phyloP scores from a whole-genome alignment of 2,888 invertebrate species.

The Candidula unifasciata region DNA sequence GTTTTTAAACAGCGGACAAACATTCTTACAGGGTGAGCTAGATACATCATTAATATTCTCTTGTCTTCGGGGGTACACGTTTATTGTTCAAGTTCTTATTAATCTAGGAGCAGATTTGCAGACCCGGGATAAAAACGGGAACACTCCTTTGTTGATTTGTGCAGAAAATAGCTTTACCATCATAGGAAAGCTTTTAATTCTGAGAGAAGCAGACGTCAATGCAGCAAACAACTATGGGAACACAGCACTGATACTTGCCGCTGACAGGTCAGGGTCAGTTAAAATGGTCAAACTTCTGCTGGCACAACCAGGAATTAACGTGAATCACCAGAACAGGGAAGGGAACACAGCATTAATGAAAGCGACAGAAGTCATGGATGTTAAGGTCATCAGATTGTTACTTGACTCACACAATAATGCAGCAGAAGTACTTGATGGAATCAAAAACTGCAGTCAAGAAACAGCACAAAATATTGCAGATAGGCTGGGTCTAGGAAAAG shows the following conservation, averaged over 20 bases:
- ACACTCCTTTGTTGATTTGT: neutral
- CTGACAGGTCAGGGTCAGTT: neutral
- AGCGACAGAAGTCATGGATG: neutral
- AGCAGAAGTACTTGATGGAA: neutral
- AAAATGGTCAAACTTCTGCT: neutral
- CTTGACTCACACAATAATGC: neutral
- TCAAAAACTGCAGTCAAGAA: neutral
- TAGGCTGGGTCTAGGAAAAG: neutral
- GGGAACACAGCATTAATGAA: neutral
- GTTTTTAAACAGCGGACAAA: neutral
- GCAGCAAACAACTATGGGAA: neutral
- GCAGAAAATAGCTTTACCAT: neutral
- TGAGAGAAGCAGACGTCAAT: slow-evolving; percentile 5
- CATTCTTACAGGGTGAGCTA: neutral
- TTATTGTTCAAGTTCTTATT: neutral
- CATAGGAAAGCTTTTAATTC: neutral
- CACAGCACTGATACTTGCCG: neutral
- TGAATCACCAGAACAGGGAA: neutral
- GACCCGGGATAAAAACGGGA: neutral
- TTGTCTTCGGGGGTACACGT: neutral
- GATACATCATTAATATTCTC: neutral
- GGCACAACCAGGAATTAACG: neutral
- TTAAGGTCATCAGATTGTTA: neutral
- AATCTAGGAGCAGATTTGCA: neutral
- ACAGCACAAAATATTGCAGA: neutral